Base-by-base conservation (phyloP, 2,113 vertebrate genomes). In the Ailuropoda melanoleuca region DNA sequence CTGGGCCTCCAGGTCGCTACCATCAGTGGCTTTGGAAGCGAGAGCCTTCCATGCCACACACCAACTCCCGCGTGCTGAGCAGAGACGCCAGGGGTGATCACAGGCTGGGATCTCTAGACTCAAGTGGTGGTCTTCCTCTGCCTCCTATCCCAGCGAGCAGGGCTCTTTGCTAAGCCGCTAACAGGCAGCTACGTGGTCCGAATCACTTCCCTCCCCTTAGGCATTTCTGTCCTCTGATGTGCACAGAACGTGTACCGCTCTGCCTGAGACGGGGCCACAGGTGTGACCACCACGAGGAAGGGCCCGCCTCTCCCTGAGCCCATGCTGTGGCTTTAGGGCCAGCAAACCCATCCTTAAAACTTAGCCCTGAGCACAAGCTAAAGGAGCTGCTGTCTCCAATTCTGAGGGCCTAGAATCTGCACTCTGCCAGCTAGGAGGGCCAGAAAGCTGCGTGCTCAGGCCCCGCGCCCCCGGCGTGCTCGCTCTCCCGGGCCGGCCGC, bases 21-120 rank as follows among this genome's bases (percentile, higher is more conserved):
- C 84, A 81, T 75, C 70, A 68, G 46, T 75, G 55, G 29, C 88
- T 85, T 39, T 92, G 93, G 87, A 95, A 97, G 89, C 78, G 55
- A 92, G 78, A 96, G 48, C 29, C 77, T 88, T 74, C 43, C 31
- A 2, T 8, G 29, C 74, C 90, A 66, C 62, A 91, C 23, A 43
- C 46, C 12, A 11, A 46, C 93, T 94, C 58, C 50, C 1, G 13
- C 53, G 34, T 46, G 82, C 72, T 15, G 3, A 83, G 48, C 43
- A 34, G 58, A 43, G 83, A 78, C 46, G 43, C 58, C 48, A 24
- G 83, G n/a, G 48, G 14, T 23, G 26, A 62, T 55, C 66, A 78
- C 46, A 34, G 0, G 12, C 55, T 37, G 37, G 50, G 29, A 48
- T 64, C 58, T 58, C 62, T 37, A 86, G n/a, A 72, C 46, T 46